phyloP scores from a whole-genome alignment of 2,113 vertebrate genomes.

The Pluvialis apricaria region DNA sequence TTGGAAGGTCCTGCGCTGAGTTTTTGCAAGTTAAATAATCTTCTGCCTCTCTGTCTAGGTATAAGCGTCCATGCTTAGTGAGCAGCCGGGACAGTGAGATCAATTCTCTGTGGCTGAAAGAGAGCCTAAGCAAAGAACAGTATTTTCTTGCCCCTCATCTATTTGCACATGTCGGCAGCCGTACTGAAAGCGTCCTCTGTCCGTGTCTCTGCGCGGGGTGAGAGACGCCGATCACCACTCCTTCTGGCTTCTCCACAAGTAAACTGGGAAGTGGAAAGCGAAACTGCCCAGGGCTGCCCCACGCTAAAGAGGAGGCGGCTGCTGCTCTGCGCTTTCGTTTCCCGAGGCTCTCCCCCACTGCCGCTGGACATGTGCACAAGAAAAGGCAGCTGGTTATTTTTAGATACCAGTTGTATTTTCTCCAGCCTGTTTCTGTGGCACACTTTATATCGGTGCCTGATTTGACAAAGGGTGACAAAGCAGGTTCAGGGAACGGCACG shows the following conservation, averaged over 20 bases:
- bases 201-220: rapidly evolving
- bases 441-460: background rate
- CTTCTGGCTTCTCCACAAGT: background rate
- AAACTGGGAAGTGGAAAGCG: background rate
- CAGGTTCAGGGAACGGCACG: background rate
- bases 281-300: background rate
- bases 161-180: background rate
- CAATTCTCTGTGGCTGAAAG: background rate
- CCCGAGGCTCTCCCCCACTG: background rate
- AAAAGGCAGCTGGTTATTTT: background rate
- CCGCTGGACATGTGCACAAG: background rate
- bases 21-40: background rate
- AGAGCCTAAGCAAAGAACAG: background rate
- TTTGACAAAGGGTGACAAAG: background rate
- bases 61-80: background rate
- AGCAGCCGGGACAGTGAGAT: background rate
- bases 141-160: background rate
- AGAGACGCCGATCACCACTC: background rate
- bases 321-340: background rate
- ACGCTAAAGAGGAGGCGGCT: background rate
- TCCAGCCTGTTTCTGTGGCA: background rate
- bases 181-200: background rate
- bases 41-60: background rate
- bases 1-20: background rate
- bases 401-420: background rate